Conservation (phyloP, 2,113 vertebrate species). For the Isichthys henryi region DNA sequence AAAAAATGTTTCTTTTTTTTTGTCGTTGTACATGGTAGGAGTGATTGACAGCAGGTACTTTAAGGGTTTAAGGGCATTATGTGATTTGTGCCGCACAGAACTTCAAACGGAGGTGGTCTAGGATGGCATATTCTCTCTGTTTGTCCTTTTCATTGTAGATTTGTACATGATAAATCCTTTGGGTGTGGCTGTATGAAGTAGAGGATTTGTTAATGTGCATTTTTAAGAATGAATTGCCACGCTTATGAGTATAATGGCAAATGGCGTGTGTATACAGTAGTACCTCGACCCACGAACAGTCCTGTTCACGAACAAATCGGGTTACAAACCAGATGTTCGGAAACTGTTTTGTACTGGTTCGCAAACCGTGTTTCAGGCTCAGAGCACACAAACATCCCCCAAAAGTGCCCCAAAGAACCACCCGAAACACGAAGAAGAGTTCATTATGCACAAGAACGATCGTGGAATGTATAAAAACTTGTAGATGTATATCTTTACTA, state of each 20-base stretch:
- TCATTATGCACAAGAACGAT: no score
- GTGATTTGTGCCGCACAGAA: no score
- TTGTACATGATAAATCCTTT: neutral
- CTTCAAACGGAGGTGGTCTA: neutral
- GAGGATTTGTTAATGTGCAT: neutral
- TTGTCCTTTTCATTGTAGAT: neutral
- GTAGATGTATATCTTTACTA: no score
- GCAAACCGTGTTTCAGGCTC: no score
- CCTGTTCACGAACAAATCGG: no score
- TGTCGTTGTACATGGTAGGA: neutral
- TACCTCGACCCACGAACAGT: no score
- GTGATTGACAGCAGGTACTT: neutral
- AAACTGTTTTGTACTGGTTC: no score
- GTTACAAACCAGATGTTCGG: no score
- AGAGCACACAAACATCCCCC: no score
- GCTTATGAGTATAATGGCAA: neutral
- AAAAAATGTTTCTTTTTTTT: neutral
- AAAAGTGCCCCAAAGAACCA: no score
- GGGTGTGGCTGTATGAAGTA: neutral
- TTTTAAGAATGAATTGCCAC: neutral
- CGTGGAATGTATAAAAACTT: no score
- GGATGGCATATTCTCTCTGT: neutral
- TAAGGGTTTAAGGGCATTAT: neutral
- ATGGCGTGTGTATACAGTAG: neutral
- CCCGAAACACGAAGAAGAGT: no score